phyloP scores from a whole-genome alignment of 64 coral and sea anemone genomes.

The Astreopora myriophthalma region DNA sequence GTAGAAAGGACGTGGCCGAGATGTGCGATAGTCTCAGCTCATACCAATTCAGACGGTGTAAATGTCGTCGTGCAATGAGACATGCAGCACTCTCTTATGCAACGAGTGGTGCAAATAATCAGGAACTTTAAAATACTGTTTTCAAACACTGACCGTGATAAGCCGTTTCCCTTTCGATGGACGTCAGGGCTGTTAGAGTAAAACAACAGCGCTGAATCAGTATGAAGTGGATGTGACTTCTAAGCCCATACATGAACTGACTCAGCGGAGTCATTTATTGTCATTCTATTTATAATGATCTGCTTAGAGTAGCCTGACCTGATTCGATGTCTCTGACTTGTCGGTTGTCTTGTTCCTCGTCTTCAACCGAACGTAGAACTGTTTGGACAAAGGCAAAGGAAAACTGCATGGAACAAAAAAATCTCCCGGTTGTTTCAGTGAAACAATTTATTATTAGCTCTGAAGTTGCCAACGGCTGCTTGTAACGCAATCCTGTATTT shows the following conservation, averaged over 20 bases:
- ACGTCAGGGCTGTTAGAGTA: conserved; percentile 6
- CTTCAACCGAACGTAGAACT: conserved; percentile 64
- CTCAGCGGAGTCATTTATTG: not conserved
- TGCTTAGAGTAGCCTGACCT: not conserved
- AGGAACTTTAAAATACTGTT: not conserved
- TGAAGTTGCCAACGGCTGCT: too few species aligned
- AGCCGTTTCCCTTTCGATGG: conserved; percentile 29
- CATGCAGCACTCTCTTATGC: too few species aligned
- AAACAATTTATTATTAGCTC: too few species aligned
- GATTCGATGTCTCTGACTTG: conserved; percentile 43
- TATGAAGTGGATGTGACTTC: not conserved
- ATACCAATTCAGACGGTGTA: too few species aligned
- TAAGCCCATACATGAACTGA: not conserved
- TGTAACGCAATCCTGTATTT: too few species aligned
- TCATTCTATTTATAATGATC: not conserved
- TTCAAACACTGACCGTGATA: conserved; percentile 22
- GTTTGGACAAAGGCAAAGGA: not conserved
- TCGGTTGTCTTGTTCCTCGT: conserved; percentile 52
- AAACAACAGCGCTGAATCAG: not conserved
- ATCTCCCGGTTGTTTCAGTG: not conserved
- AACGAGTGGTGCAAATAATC: too few species aligned
- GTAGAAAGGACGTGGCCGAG: too few species aligned
- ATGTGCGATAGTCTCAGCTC: too few species aligned
- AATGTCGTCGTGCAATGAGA: too few species aligned
- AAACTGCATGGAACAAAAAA: not conserved